Base-by-base conservation (phyloP, 2,113 vertebrate species). In the Onychorhynchus coronatus region DNA sequence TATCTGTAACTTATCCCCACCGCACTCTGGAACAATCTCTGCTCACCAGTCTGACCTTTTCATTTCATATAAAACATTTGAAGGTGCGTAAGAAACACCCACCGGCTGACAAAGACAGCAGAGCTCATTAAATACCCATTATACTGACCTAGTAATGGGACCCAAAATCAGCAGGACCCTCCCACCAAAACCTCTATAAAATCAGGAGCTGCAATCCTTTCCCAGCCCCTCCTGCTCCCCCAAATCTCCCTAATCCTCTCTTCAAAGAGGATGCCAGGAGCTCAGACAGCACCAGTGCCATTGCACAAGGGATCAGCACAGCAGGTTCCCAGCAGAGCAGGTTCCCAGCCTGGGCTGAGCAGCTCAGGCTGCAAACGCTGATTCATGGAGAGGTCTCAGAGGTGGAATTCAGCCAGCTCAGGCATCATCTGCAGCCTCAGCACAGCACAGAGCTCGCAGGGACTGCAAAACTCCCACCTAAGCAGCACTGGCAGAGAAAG, bases 351-450 rank as follows among this genome's bases (percentile, higher is more conserved):
- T 5, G 1, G 73, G 41, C 52, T 11, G 24, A 55, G 70, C 21
- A 39, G 67, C 27, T 49, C 47, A 2, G 37, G 52, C 96, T 89
- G 81, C 82, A 72, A 78, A 72, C 0, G 85, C 95, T 86, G 88
- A 93, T 58, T 94, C 79, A 89, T 1, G 35, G 31, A 14, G 72
- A 77, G 70, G 52, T 46, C 14, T 17, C 2, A 6, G 82, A n/a
- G 85, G 62, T 67, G 37, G 78, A 42, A 75, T 31, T 35, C 33
- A 81, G 82, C 41, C 85, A 72, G 88, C 70, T 77, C 56, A 7
- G 56, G 91, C 77, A 78, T 7, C 63, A 6, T 9, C 30, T 56
- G 88, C 92, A 94, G 88, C 81, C 90, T 83, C 93, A 91, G 93
- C 91, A 89, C 37, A 28, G 68, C 68, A 39, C 78, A 41, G 41